Evolutionary conservation across 2,797 vertebrate species (phyloP).

Genomic region (Gorsachius magnificus): DNA sequence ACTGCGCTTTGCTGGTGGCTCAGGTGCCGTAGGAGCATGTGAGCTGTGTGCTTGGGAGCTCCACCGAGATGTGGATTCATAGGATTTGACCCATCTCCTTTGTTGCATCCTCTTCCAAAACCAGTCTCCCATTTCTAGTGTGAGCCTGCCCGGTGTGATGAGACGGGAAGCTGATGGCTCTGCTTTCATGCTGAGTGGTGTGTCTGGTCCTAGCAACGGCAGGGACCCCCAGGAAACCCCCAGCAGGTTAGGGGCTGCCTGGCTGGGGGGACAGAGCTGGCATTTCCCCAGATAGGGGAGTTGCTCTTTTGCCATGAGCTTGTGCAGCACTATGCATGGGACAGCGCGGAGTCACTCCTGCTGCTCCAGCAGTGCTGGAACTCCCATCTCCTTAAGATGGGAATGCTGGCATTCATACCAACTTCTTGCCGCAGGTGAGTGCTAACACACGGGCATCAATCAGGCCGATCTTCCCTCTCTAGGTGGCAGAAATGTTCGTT

Average conservation of each 20-base stretch:
- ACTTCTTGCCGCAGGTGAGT: neutral
- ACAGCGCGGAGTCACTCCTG: rapidly evolving
- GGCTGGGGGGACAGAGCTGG: neutral
- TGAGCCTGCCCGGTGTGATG: rapidly evolving
- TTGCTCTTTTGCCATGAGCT: neutral
- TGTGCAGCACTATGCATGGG: rapidly evolving
- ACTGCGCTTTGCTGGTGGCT: neutral
- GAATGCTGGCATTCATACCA: no score
- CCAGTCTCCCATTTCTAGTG: rapidly evolving
- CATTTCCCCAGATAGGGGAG: neutral
- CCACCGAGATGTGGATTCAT: rapidly evolving
- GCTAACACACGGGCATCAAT: neutral
- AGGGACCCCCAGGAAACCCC: neutral
- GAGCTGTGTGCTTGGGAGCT: neutral
- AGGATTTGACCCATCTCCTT: neutral
- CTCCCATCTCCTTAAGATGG: neutral
- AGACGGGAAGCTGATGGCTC: neutral
- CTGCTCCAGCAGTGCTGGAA: neutral
- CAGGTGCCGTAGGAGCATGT: rapidly evolving
- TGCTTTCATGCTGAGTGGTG: neutral
- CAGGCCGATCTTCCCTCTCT: neutral
- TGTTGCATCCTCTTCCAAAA: neutral
- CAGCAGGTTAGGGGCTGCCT: rapidly evolving
- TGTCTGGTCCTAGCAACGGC: neutral
- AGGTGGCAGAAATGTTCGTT: neutral